Evolutionary conservation across 2,888 invertebrate genomes (phyloP).

Genomic region (Aphodius granarius): DNA sequence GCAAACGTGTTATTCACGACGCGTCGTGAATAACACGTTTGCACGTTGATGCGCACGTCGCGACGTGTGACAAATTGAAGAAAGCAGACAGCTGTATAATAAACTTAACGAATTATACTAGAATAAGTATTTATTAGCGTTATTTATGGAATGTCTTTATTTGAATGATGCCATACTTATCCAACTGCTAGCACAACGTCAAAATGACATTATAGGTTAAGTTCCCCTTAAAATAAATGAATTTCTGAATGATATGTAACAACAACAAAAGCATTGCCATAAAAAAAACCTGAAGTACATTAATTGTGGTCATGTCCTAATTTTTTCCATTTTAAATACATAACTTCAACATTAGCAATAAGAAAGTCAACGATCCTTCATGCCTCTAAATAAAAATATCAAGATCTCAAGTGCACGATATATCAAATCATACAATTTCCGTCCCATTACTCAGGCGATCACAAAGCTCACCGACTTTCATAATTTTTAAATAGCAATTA

Average conservation of each 20-base stretch:
- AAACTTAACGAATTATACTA: neutral
- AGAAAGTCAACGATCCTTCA: neutral
- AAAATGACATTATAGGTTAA: too few relatives aligned
- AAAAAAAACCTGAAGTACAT: too few relatives aligned
- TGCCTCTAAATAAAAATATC: neutral
- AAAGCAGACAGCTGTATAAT: neutral
- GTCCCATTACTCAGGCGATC: neutral
- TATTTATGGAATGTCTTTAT: too few relatives aligned
- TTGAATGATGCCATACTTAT: too few relatives aligned
- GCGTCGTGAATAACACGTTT: neutral
- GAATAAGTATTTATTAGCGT: neutral
- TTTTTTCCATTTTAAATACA: too few relatives aligned
- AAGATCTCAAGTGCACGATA: neutral
- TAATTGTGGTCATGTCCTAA: too few relatives aligned
- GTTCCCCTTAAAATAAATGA: too few relatives aligned
- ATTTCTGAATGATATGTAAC: too few relatives aligned
- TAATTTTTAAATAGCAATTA: neutral
- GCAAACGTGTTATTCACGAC: neutral
- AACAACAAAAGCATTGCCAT: too few relatives aligned
- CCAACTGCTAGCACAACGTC: too few relatives aligned
- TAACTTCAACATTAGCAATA: too few relatives aligned
- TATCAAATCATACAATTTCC: neutral
- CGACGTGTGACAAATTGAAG: neutral
- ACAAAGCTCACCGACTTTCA: neutral
- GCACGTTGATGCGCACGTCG: too few relatives aligned